Evolutionary conservation across 2,113 vertebrate genomes (phyloP), one percentile per base, ranked within the genome.

Genomic region (Cephalopholis sonnerati): DNA sequence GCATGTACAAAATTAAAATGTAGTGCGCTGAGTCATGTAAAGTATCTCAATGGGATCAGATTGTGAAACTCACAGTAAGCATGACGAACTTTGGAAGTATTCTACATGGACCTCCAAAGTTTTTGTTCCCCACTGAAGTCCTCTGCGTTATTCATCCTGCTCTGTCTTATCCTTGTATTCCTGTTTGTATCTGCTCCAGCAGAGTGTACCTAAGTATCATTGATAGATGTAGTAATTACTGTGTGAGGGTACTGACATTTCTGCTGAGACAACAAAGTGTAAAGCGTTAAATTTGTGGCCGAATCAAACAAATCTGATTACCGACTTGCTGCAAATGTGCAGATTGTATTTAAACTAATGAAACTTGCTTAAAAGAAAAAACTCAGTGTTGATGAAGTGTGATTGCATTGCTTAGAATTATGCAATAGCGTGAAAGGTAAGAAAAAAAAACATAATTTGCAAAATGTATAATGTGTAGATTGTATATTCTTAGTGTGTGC

Each of bases 401-500:
- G 84, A 91, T 84, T 84, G 51, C 51, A 57, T 87, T 63, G 7
- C 74, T 67, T 32, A 24, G 29, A 74, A 77, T 87, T 74, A 84
- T 44, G 80, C 58, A 82, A 70, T 41, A 53, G 51, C 16, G 0
- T 32, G 24, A 78, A 83, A 65, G 53, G 20, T 62, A 29, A 36
- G 7, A 54, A 7, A 27, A 53, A 66, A 84, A 68, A 61, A 46
- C 39, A 54, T 24, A 54, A 85, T 87, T 84, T 81, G 58, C 78
- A 57, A 80, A 87, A 74, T 85, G 72, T 50, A 66, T 81, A 72
- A 80, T 82, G 81, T 83, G 68, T 77, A 62, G 80, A 75, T 63
- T 83, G 84, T 77, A 63, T 71, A 85, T 88, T 78, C 57, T 73
- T 46, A 81, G 80, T 74, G 86, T 91, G 87, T 82, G 84, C 90